These are phyloP conservation scores for Festucalex cinctus DNA, from an alignment of 2,113 vertebrate genomes.

Conservation along the genomic window DNA sequence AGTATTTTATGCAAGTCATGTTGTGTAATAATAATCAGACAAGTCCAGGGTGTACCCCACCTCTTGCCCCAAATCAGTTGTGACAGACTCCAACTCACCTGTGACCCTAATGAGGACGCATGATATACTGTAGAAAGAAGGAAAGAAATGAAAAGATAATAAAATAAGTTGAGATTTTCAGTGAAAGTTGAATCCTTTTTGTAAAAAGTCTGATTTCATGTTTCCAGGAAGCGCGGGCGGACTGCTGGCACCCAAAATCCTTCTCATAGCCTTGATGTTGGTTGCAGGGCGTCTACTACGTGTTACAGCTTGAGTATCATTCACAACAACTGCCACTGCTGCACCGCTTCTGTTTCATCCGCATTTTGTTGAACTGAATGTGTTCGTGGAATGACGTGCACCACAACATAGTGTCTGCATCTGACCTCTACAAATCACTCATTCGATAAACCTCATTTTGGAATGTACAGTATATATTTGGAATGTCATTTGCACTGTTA, in stretches of 20 bases:
- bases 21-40: too few species aligned
- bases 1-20: too few species aligned
- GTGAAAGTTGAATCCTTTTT: neutral
- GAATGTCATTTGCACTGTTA: neutral
- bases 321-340: neutral
- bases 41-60: neutral
- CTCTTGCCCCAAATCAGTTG: neutral
- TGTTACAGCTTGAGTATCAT: neutral
- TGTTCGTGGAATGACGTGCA: slow-evolving; percentile 11
- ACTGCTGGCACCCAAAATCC: slow-evolving; percentile 16
- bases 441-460: neutral
- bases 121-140: neutral
- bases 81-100: neutral
- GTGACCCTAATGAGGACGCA: too few species aligned
- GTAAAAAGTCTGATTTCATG: neutral
- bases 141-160: neutral
- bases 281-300: slow-evolving; percentile 32
- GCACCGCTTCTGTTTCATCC: neutral
- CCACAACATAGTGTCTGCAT: neutral
- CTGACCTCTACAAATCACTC: neutral
- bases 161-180: neutral
- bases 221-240: slow-evolving; percentile 19
- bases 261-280: slow-evolving; percentile 34
- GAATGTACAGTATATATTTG: neutral
- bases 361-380: neutral